These are phyloP conservation scores for Xenentodon cancila DNA, from an alignment of 2,797 vertebrate genomes.

Conservation along the genomic window DNA sequence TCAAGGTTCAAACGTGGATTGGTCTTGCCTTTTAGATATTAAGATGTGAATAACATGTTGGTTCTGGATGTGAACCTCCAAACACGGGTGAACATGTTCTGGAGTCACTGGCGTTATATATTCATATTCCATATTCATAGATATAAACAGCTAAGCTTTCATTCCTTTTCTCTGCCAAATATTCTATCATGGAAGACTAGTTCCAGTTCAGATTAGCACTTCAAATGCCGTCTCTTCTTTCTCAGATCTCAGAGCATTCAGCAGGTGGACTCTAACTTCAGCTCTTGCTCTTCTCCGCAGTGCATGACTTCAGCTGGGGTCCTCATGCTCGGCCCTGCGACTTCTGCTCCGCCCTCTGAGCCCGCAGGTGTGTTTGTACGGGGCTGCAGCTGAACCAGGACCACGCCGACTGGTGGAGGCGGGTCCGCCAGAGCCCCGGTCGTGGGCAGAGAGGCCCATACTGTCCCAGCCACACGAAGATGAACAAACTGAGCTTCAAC, in stretches of 20 bases:
- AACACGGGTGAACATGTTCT: constrained; percentile 58
- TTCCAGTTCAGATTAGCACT: too few species aligned
- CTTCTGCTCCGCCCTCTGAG: constrained; percentile 52
- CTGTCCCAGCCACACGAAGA: constrained; percentile 81
- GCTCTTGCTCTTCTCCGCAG: constrained; percentile 54
- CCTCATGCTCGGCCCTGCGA: constrained; percentile 61
- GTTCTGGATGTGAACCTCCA: constrained; percentile 2
- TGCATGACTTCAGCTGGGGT: constrained; percentile 26
- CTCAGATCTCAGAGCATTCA: too few species aligned
- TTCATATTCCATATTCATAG: constrained; percentile 45
- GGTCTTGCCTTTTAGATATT: too few species aligned
- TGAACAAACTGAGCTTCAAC: constrained; percentile 97
- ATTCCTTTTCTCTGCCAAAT: too few species aligned
- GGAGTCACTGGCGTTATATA: constrained; percentile 44
- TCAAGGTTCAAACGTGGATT: too few species aligned
- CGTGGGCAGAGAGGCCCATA: constrained; percentile 68
- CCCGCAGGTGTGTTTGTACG: constrained; percentile 38
- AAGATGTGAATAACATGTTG: too few species aligned
- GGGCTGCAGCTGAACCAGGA: constrained; percentile 69
- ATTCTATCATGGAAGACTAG: too few species aligned
- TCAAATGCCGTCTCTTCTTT: too few species aligned
- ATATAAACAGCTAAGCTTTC: constrained; percentile 14
- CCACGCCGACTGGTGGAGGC: constrained; percentile 46
- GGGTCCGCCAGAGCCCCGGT: constrained; percentile 56
- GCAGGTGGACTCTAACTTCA: constrained; percentile 6